Base-by-base conservation (phyloP, 2,113 vertebrate genomes). In the Gallinago media region DNA sequence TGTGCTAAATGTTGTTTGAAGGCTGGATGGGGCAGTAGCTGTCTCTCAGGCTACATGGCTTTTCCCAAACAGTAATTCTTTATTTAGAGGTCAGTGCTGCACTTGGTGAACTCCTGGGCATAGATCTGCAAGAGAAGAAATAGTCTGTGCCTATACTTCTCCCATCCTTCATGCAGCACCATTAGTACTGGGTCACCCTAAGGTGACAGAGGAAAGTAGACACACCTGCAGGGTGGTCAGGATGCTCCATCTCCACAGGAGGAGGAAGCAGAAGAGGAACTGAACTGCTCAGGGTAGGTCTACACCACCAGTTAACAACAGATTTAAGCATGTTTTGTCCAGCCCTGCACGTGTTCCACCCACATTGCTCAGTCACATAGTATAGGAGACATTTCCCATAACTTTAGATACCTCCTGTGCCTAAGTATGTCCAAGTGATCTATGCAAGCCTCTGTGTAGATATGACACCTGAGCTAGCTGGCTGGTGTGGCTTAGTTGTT, bases 281-380 rank as follows among this genome's bases (percentile, higher is more conserved):
- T 3, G 14, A 44, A 34, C 32, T 42, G 26, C 36, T n/a, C 0
- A 0, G 25, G 4, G 2, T 56, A 61, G 20, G 46, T 59, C 62
- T 50, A 15, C 15, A 50, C 12, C 18, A 36, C 5, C 46, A 66
- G 34, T 11, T 75, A 50, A 71, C 15, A 42, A 14, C 29, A 54
- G 61, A 79, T 87, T 46, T 65, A 54, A 40, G 49, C 34, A 38
- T 38, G 29, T 44, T 50, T 58, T 61, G 40, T 87, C 70, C 75
- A 77, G 58, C 17, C 27, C 40, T 62, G 32, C 29, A 44, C 18
- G 11, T 22, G 32, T 56, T 62, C 58, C 52, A 62, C 85, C 40
- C 68, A 52, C 7, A 5, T 44, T 65, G 38, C 27, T 70, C 46
- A 36, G 32, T 29, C 50, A 61, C 13, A 32, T 14, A 32, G 27